Percentiles rank a stretch among this genome's conserved stretches.
phyloP scores from a whole-genome alignment of 2,888 invertebrate genomes.

The Melikaiella ostensackeni region DNA sequence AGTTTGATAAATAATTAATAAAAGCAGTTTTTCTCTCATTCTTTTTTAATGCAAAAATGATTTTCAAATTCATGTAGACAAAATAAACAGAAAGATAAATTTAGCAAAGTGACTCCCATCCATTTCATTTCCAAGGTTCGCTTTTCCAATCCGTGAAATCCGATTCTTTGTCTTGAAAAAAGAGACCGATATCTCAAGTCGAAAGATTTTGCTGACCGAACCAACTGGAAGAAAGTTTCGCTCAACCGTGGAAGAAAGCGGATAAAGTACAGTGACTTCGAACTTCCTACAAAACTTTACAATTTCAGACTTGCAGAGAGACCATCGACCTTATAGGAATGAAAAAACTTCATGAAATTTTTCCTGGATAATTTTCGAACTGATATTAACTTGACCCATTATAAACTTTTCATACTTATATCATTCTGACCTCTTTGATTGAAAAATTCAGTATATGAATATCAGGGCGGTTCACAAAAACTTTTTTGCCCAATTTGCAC shows the following conservation, averaged over 20 bases:
- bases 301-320: slow-evolving; percentile 9
- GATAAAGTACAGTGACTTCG: slow-evolving; percentile 45
- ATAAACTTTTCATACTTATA: not conserved
- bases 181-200: slow-evolving; percentile 45
- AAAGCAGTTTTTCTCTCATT: not conserved
- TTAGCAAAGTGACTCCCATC: slow-evolving; percentile 43
- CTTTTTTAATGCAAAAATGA: not conserved
- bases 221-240: slow-evolving; percentile 48
- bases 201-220: slow-evolving; percentile 58
- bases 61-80: slow-evolving; percentile 27
- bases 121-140: slow-evolving; percentile 56
- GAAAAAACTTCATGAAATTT: not conserved
- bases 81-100: slow-evolving; percentile 59
- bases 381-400: not conserved
- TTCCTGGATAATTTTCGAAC: not conserved
- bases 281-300: slow-evolving; percentile 22
- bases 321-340: not conserved
- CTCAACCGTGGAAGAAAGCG: slow-evolving; percentile 49
- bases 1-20: not conserved
- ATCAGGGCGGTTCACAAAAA: too few relatives aligned
- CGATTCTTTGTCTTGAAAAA: slow-evolving; percentile 23
- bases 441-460: too few relatives aligned
- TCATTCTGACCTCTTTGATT: too few relatives aligned
- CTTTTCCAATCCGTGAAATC: slow-evolving; percentile 41
- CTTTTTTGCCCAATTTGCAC: too few relatives aligned